phyloP scores from a whole-genome alignment of 2,797 vertebrate species.

The Hipposideros larvatus region DNA sequence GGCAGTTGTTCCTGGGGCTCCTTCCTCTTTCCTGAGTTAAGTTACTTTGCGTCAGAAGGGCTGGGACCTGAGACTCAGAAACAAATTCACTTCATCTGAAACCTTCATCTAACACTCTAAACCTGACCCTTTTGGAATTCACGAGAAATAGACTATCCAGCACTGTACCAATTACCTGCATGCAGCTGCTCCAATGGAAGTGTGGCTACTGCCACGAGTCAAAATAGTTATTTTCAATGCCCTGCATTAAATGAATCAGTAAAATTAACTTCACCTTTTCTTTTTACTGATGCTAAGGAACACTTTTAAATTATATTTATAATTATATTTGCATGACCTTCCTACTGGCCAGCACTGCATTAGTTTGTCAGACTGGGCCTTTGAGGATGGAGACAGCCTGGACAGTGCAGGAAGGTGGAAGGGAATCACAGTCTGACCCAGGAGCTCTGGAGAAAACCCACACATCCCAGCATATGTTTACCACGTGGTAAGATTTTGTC shows the following conservation, averaged over 20 bases:
- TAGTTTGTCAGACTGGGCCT: not conserved
- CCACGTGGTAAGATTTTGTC: not conserved
- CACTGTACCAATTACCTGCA: not conserved
- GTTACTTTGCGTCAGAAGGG: not conserved
- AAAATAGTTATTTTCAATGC: not conserved
- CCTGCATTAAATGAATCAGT: not conserved
- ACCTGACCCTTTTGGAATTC: not conserved
- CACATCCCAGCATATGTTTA: not conserved
- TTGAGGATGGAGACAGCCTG: not conserved
- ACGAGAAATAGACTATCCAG: not conserved
- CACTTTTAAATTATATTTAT: not conserved
- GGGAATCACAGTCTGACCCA: no score
- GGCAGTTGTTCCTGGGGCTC: not conserved
- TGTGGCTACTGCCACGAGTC: not conserved
- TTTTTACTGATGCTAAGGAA: not conserved
- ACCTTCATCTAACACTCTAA: not conserved
- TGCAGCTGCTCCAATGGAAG: not conserved
- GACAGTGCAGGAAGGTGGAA: no score
- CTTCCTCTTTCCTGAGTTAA: not conserved
- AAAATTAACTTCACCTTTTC: not conserved
- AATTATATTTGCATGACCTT: not conserved
- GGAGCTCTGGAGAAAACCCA: not conserved
- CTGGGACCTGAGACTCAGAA: not conserved
- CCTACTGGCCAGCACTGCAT: not conserved
- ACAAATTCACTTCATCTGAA: slow-evolving; percentile 10